These are phyloP conservation scores for Erinaceus europaeus DNA, from an alignment of 2,113 vertebrate species.

Conservation along the genomic window DNA sequence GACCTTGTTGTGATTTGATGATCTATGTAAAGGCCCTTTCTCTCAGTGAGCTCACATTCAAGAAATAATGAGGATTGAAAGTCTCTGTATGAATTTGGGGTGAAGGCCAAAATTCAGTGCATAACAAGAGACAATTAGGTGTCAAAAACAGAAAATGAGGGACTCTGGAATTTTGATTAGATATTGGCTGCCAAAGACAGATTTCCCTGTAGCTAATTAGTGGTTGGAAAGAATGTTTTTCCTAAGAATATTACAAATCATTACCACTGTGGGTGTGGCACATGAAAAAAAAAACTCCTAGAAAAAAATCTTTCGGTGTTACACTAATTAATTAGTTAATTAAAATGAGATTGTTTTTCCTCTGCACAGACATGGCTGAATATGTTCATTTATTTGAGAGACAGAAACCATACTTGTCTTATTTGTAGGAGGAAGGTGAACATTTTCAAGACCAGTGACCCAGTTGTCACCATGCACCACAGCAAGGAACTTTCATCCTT, in stretches of 20 bases:
- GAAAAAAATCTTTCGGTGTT: not conserved
- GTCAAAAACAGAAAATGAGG: not conserved
- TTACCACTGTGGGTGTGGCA: not conserved
- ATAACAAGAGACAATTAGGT: not conserved
- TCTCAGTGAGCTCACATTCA: not conserved
- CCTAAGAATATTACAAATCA: not conserved
- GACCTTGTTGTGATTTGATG: not conserved
- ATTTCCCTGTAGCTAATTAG: not conserved
- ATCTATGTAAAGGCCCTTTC: not conserved
- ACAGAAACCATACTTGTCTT: not conserved
- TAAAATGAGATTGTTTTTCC: slow-evolving; percentile 23
- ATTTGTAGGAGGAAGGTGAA: not conserved
- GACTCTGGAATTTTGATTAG: not conserved
- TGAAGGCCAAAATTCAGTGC: not conserved
- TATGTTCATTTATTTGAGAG: slow-evolving; percentile 23
- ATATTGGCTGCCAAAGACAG: not conserved
- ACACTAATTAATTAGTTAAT: not conserved
- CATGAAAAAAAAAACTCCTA: not conserved
- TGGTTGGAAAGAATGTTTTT: not conserved
- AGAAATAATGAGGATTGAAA: not conserved
- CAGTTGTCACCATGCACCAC: not conserved
- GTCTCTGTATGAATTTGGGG: not conserved
- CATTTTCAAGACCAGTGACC: not conserved
- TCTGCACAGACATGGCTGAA: not conserved
- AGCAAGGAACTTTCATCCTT: accelerated